Evolutionary conservation across 2,113 vertebrate species (phyloP), one percentile per base, ranked within the genome.

Genomic region (Nesospiza acunhae): DNA sequence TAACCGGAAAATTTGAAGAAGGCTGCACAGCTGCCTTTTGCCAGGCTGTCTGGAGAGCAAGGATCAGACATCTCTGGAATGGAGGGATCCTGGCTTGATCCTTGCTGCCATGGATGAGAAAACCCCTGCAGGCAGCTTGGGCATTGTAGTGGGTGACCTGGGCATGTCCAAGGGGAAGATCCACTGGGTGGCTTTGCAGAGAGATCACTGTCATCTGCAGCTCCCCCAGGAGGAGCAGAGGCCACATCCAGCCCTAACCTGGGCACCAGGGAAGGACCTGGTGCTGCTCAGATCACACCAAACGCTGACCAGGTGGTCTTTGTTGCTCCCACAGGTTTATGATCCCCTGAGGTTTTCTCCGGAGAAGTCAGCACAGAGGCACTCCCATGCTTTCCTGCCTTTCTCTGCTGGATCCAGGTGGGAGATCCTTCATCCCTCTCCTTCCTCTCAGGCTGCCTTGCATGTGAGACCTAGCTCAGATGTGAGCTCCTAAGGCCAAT

Each of bases 281-380:
- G 11, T 73, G 33, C 28, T 74, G 42, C 33, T 63, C n/a, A 7
- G 42, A 18, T n/a, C 55, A 44, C 22, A 59, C 5, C 69, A 33
- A 86, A 52, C 16, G 13, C 16, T 53, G 46, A 96, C 27, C 19
- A 70, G 41, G 50, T 0, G 6, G 16, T 26, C 24, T 68, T 63
- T 69, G 23, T 44, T 97, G 15, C 82, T 92, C 44, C 93, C 91
- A 58, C 82, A 99, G 99, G 90, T 98, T 11, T 99, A 98, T 95
- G 98, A 99, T 86, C 99, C 99, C 10, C 93, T 98, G 90, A 98
- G 99, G 88, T 99, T 99, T 97, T 98, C 98, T 44, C 98, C 97
- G 4, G 98, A 99, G 92, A 99, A 99, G 92, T 93, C 92, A 55
- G 73, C 97, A 35, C 97, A 96, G 55, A 98, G 99, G 79, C 98